A percentile compares a stretch with the other conserved stretches of the same genome.
Evolutionary conservation across 2,797 vertebrate genomes (phyloP).

Genomic region (Lagodon rhomboides): DNA sequence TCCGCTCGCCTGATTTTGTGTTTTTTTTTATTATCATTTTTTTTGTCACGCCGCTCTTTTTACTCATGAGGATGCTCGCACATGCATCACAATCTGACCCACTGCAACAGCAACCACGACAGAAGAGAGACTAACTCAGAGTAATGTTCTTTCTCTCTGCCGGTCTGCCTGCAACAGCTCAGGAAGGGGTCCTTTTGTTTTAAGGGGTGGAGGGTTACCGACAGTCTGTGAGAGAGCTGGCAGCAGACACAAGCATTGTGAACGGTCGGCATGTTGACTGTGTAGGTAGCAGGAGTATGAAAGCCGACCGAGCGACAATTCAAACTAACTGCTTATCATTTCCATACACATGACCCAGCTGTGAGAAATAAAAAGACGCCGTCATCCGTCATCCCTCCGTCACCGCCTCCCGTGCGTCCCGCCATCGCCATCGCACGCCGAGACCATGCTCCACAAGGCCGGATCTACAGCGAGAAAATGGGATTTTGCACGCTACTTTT

Average conservation of each 20-base stretch:
- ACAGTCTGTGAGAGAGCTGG: conserved; percentile 65
- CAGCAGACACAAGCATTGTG: conserved; percentile 46
- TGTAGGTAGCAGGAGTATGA: conserved; percentile 29
- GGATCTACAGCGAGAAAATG: conserved; percentile 50
- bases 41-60: not conserved
- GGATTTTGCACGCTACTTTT: conserved; percentile 47
- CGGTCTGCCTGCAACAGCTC: conserved; percentile 24
- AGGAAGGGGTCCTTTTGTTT: conserved; percentile 72
- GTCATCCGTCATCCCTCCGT: conserved; percentile 45
- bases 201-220: conserved; percentile 65
- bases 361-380: conserved; percentile 30
- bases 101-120: conserved; percentile 4
- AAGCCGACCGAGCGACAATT: conserved; percentile 26
- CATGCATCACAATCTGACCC: conserved; percentile 22
- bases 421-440: not conserved
- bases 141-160: conserved; percentile 28
- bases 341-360: conserved; percentile 24
- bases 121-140: conserved; percentile 28
- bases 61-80: conserved; percentile 16
- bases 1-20: not conserved
- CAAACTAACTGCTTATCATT: conserved; percentile 33
- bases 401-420: conserved; percentile 21
- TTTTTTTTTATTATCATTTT: not conserved
- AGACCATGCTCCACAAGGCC: conserved; percentile 3
- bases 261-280: conserved; percentile 34